These are phyloP conservation scores for Falco berigora DNA, from an alignment of 2,797 vertebrate species.

Conservation along the genomic window DNA sequence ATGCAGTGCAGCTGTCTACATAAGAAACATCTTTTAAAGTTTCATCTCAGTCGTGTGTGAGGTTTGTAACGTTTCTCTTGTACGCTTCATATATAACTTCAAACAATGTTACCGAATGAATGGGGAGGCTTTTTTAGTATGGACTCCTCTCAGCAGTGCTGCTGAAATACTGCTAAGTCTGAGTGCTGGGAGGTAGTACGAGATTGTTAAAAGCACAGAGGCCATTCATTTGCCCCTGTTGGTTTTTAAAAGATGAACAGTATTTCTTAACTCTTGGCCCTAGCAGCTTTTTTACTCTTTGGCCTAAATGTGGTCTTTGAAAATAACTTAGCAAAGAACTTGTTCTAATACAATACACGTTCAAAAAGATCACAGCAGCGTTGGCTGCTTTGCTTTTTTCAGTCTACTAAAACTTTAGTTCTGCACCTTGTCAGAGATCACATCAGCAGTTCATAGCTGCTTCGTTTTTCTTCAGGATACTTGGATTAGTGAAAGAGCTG, in stretches of 20 bases:
- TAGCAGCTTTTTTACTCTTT: neutral
- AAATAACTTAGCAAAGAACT: neutral
- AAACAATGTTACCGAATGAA: accelerated
- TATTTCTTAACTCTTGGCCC: neutral
- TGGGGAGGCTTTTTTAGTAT: neutral
- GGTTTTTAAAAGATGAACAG: neutral
- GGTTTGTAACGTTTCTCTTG: neutral
- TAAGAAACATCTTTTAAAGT: neutral
- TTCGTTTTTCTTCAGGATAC: neutral
- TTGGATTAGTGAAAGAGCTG: neutral
- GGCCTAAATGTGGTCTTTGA: neutral
- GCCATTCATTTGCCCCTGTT: neutral
- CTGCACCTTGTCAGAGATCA: neutral
- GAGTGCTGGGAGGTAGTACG: accelerated
- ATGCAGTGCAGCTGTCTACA: neutral
- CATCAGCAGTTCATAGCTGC: neutral
- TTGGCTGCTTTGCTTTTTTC: neutral
- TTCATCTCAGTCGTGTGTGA: neutral
- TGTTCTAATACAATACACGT: neutral
- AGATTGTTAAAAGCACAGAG: neutral
- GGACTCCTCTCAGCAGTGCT: neutral
- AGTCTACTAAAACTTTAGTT: neutral
- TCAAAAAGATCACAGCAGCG: neutral
- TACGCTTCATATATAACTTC: neutral
- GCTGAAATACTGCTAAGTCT: neutral